phyloP scores from a whole-genome alignment of 2,113 vertebrate species.

The Tetrax tetrax region DNA sequence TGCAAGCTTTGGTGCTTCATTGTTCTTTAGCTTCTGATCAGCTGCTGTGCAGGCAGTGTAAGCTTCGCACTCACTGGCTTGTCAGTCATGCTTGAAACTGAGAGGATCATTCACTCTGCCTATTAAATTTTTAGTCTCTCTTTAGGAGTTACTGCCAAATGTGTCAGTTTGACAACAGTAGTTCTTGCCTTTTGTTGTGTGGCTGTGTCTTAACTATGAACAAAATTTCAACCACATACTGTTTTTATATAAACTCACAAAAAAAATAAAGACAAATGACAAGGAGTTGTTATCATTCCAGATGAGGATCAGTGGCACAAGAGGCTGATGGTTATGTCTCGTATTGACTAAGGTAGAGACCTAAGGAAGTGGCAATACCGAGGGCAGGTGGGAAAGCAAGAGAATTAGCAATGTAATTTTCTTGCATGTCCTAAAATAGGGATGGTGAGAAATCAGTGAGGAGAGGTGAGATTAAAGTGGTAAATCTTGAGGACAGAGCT shows the following conservation, averaged over 20 bases:
- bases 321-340: not conserved
- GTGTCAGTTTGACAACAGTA: not conserved
- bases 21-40: not conserved
- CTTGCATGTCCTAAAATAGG: not conserved
- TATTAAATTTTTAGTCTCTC: not conserved
- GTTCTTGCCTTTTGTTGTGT: not conserved
- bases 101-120: not conserved
- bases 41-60: not conserved
- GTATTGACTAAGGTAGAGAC: not conserved
- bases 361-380: not conserved
- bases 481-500: not conserved
- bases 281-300: fast-evolving
- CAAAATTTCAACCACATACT: fast-evolving
- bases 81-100: not conserved
- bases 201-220: not conserved
- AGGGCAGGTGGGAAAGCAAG: not conserved
- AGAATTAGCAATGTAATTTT: not conserved
- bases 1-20: not conserved
- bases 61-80: not conserved
- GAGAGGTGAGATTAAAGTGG: not conserved
- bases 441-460: not conserved
- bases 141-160: not conserved
- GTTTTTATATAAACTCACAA: not conserved
- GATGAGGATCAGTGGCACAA: not conserved
- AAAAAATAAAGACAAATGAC: not conserved